Conservation (phyloP, 2,113 vertebrate genomes). For the Aspidoscelis tigris region DNA sequence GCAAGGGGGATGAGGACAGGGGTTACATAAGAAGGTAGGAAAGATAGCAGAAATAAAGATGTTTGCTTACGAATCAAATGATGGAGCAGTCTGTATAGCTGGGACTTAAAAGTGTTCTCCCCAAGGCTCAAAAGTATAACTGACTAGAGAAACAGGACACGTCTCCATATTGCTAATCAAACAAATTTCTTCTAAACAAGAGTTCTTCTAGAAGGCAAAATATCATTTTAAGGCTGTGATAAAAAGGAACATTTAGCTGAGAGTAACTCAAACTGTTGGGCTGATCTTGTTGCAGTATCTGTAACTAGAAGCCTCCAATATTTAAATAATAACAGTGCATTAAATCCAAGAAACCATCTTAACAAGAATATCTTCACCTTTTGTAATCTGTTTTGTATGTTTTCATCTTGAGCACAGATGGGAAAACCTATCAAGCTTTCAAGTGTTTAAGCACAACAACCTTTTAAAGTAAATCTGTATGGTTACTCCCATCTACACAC, state of each 20-base stretch:
- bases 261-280: not conserved
- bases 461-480: not conserved
- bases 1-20: not conserved
- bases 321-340: not conserved
- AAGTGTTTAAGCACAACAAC: not conserved
- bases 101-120: not conserved
- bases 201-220: not conserved
- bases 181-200: not conserved
- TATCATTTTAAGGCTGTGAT: not conserved
- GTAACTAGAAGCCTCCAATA: not conserved
- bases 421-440: not conserved
- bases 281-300: not conserved
- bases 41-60: not conserved
- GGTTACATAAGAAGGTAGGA: not conserved
- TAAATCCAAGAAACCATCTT: not conserved
- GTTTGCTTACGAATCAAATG: not conserved
- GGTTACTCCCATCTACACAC: not conserved
- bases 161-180: not conserved
- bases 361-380: not conserved
- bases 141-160: not conserved
- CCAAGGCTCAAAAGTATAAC: not conserved
- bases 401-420: not conserved
- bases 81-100: too few relatives aligned
- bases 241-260: not conserved
- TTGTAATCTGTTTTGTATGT: not conserved